Base-by-base conservation (phyloP, 2,113 vertebrate genomes). In the Pyxicephalus adspersus region DNA sequence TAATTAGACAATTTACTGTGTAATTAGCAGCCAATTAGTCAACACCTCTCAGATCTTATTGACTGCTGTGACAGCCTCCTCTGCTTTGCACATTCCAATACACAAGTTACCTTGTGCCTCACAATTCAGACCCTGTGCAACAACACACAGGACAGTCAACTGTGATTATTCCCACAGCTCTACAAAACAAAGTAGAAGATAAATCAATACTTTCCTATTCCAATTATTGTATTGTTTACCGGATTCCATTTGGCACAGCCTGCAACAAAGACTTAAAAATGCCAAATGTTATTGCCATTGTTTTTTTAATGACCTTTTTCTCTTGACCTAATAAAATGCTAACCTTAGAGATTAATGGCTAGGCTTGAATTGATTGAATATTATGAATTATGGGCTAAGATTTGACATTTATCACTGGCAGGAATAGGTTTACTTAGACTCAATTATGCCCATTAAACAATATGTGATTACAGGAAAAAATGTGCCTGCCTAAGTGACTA, bases 1-100 rank as follows among this genome's bases (percentile, higher is more conserved):
- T 97, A 96, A 97, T 96, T 96, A 96, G 94, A 97, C 94, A 96
- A 95, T 96, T 96, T 95, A 96, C 93, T 94, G 93, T 95, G 94
- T 96, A 97, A 98, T 98, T 97, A 96, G 95, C 91, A 94, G 92
- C 92, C 92, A 97, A 96, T 97, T 97, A 96, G 94, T 92, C 94
- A 93, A 95, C 93, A 95, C 92, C 93, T 95, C 94, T 94, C 94
- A 94, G 94, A 95, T 95, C 91, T 91, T 92, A 93, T 89, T 94
- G 92, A 96, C 94, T 96, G 95, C 95, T 94, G 95, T 96, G 95
- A 96, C 95, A 96, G 93, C 88, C 90, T 92, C 91, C 90, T 92
- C 84, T 90, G 93, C 92, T 90, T 90, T 90, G 89, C 89, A 89
- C 92, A 91, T 94, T 94, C 89, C 87, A 89, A 90, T 87, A 93